Evolutionary conservation across 1,140 invertebrate species (phyloP), one percentile per base, ranked within the genome.

Genomic region (Papilio machaon): DNA sequence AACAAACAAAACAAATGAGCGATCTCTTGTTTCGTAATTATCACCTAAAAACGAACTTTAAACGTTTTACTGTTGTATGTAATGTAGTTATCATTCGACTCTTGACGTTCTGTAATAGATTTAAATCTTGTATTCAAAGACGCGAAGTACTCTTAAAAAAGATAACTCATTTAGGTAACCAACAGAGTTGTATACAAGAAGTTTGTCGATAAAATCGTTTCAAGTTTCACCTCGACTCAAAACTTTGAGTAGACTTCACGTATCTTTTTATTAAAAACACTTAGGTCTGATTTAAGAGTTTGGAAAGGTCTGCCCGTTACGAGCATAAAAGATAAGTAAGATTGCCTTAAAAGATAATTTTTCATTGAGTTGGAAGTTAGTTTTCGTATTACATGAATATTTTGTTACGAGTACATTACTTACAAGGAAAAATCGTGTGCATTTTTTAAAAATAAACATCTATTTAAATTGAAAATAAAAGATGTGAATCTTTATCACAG

Each of bases 221-320:
- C 64, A 70, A 70, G 64, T 70, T 70, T 64, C 60, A 64, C 23
- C 30, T 70, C 23, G 64, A 70, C 11, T 35, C 64, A 38, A 70
- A 23, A 70, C 64, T 67, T 67, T 70, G 64, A 70, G 64, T 70
- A 70, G 64, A 35, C 64, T 70, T 70, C 64, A 70, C 64, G 64
- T 70, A 70, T 70, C 30, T 70, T 70, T 70, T 70, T 70, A 70
- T 35, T 38, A 70, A 70, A 70, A 70, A 70, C 64, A 70, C 30
- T 70, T 70, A 35, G 64, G 64, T 70, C 13, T 70, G 64, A 70
- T 70, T 70, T 70, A 64, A 64, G 60, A 64, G 60, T 64, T 64
- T 64, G 19, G 60, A 64, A 19, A 64, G 23, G 60, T 58, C 54
- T 58, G n/a, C 8, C 7, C 7, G 19, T 13, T 23, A 70, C 23